A percentile compares a stretch with the other conserved stretches of the same genome.
These are phyloP conservation scores for Oncorhynchus kisutch DNA, from an alignment of 2,113 vertebrate genomes.

Conservation along the genomic window DNA sequence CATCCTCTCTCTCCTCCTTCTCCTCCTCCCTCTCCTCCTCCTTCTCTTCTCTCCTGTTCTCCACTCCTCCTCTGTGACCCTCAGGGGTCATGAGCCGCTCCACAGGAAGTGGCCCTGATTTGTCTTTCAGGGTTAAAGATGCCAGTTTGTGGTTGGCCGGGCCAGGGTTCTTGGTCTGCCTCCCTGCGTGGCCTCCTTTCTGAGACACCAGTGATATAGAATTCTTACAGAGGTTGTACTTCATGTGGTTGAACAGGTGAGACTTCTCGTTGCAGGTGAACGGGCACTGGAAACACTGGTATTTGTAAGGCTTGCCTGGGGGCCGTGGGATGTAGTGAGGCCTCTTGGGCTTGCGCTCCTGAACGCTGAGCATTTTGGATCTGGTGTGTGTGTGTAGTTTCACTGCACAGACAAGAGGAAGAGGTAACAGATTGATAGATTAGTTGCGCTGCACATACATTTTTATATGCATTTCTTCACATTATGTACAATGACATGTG, in stretches of 20 bases:
- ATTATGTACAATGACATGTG: too few species aligned
- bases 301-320: slow-evolving; percentile 95
- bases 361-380: slow-evolving; percentile 79
- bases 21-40: slow-evolving; percentile 17
- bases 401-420: slow-evolving; percentile 29
- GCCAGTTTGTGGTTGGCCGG: slow-evolving; percentile 17
- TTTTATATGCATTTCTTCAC: background rate
- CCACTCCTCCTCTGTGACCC: slow-evolving; percentile 19
- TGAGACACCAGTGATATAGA: slow-evolving; percentile 91
- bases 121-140: slow-evolving; percentile 36
- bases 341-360: slow-evolving; percentile 94
- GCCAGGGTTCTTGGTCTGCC: slow-evolving; percentile 57
- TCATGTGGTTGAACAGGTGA: slow-evolving; percentile 99
- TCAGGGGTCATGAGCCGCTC: slow-evolving; percentile 59
- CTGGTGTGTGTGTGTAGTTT: slow-evolving; percentile 2
- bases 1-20: background rate
- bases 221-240: slow-evolving; percentile 96
- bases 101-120: background rate
- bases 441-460: background rate
- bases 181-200: slow-evolving; percentile 74
- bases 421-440: background rate
- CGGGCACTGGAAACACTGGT: slow-evolving; percentile 98
- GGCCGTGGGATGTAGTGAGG: slow-evolving; percentile 97
- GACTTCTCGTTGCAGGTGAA: slow-evolving; percentile 99
- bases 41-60: slow-evolving; percentile 9